phyloP scores from a whole-genome alignment of 2,113 vertebrate genomes.

The Bagarius yarrelli region DNA sequence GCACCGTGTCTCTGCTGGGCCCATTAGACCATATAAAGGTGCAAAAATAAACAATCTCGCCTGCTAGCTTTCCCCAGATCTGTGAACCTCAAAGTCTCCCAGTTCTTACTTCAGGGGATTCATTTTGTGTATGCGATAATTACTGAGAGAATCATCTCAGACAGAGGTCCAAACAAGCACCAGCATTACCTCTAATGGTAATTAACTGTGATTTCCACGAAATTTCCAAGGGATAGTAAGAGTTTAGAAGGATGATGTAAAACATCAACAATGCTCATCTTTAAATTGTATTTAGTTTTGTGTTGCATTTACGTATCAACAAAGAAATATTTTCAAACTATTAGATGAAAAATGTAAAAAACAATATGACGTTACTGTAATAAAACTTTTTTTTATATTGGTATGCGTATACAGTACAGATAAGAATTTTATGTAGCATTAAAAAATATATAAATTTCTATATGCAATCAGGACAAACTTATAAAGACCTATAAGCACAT shows the following conservation, averaged over 20 bases:
- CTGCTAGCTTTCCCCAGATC: slow-evolving; percentile 16
- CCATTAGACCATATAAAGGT: slow-evolving; percentile 27
- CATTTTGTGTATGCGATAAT: slow-evolving; percentile 22
- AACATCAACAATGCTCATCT: not conserved
- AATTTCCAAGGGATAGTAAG: not conserved
- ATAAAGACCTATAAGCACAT: not conserved
- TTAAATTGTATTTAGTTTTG: not conserved
- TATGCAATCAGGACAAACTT: not conserved
- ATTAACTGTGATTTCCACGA: slow-evolving; percentile 11
- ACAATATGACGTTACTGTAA: no score
- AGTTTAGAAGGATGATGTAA: not conserved
- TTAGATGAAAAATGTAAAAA: not conserved
- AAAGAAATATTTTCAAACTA: not conserved
- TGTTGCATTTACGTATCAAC: not conserved
- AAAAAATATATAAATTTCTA: no score
- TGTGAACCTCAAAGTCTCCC: slow-evolving; percentile 14
- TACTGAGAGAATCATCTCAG: slow-evolving; percentile 25
- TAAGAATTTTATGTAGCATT: no score
- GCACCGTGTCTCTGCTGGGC: not conserved
- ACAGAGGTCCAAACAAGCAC: slow-evolving; percentile 21
- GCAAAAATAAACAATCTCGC: slow-evolving; percentile 2
- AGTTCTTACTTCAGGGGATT: slow-evolving; percentile 19
- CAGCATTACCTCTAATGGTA: slow-evolving; percentile 1
- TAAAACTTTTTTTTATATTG: no score
- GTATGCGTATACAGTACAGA: no score